Evolutionary conservation across 2,888 invertebrate species (phyloP).

Genomic region (Operophtera brumata): DNA sequence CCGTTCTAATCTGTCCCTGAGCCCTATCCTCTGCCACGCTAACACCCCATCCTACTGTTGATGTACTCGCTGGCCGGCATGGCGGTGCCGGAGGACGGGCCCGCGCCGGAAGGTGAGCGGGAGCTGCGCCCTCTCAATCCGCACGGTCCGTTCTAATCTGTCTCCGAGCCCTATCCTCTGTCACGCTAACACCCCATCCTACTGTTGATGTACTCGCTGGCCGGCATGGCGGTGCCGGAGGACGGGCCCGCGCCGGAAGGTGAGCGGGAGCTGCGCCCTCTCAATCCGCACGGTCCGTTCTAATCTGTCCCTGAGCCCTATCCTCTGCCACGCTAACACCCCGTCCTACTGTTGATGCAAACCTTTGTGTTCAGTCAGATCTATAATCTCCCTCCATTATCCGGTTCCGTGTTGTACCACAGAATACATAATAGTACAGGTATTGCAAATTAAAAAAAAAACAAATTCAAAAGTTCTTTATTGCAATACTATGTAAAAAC

Average conservation of each 20-base stretch:
- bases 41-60: too few species aligned
- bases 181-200: too few species aligned
- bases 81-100: slow-evolving; percentile 38
- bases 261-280: slow-evolving; percentile 73
- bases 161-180: slow-evolving; percentile 4
- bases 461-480: too few species aligned
- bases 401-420: too few species aligned
- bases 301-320: slow-evolving; percentile 6
- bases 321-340: not conserved
- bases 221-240: slow-evolving; percentile 49
- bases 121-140: slow-evolving; percentile 72
- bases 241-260: slow-evolving; percentile 49
- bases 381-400: too few species aligned
- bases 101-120: slow-evolving; percentile 61
- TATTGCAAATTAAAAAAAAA: too few species aligned
- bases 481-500: too few species aligned
- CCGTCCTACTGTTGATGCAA: slow-evolving; percentile 36
- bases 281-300: slow-evolving; percentile 69
- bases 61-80: slow-evolving; percentile 68
- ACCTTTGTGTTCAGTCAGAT: too few species aligned
- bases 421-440: too few species aligned
- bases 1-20: slow-evolving; percentile 42
- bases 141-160: slow-evolving; percentile 58
- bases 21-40: slow-evolving; percentile 1
- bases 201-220: slow-evolving; percentile 58